Base-by-base conservation (phyloP, 2,888 invertebrate genomes). In the Philonicus albiceps region DNA sequence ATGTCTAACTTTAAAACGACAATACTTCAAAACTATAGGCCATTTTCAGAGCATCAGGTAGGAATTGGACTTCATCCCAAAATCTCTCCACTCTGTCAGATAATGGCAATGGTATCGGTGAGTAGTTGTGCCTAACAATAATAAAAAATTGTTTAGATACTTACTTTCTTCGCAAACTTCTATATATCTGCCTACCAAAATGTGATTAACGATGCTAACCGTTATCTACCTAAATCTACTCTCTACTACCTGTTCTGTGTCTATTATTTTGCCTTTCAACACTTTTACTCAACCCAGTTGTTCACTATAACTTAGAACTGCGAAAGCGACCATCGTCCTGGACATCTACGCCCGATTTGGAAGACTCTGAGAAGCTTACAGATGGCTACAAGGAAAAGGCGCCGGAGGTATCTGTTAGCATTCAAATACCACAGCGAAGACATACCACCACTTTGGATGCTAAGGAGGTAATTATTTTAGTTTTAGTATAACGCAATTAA, bases 311-410 rank as follows among this genome's bases (percentile, higher is more conserved):
- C 92, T 90, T 92, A 92, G 92, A 92, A 89, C 90, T 92, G 75
- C 91, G 90, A 87, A 92, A 92, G 88, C 91, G 93, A 43, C 93
- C 93, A 22, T 91, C 95, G 89, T 95, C 96, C 89, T 97, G 97
- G 97, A 96, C 96, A 90, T 97, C 97, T 89, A 96, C 96, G 89
- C 96, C 96, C 89, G 96, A 97, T 93, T 93, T 97, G 91, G 95
- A 95, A 88, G 94, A 95, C 89, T 72, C 43, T 80, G 86, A 81
- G 49, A 85, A 76, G 80, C 81, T n/a, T 16, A 53, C 31, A 74
- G 64, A 64, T 64, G 64, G 64, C 64, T 31, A 40, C 87, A 87
- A 78, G 11, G 74, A 86, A 83, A 94, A 94, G 89, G 89, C 90
- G 88, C 94, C 95, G 81, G 93, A 93, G 88, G 94, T 95, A 89